Conservation (phyloP, 2,888 invertebrate genomes). For the Sclerodermus sp. region DNA sequence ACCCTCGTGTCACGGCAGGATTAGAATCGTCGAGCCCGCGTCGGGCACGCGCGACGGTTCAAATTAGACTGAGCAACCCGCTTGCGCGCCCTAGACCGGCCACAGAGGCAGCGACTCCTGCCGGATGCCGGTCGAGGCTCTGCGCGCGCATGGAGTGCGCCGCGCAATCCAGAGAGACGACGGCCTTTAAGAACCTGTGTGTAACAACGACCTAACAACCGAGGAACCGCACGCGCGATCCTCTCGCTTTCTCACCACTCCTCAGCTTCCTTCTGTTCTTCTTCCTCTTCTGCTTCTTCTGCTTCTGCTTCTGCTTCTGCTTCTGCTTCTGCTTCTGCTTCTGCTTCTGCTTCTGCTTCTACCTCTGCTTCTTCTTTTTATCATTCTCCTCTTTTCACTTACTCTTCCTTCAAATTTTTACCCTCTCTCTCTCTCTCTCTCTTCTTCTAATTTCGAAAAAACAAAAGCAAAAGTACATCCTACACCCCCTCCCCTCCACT, state of each 20-base stretch:
- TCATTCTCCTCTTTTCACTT: constrained; percentile 6
- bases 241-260: constrained; percentile 10
- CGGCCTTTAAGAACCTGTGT: constrained; percentile 40
- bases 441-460: too few relatives aligned
- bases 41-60: constrained; percentile 58
- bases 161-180: constrained; percentile 18
- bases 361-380: constrained; percentile 5
- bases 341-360: constrained; percentile 6
- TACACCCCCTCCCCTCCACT: too few relatives aligned
- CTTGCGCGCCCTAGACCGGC: constrained; percentile 54
- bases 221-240: constrained; percentile 37
- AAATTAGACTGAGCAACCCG: constrained; percentile 58
- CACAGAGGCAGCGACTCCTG: constrained; percentile 54
- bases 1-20: constrained; percentile 37
- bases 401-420: constrained; percentile 2
- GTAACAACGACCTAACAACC: constrained; percentile 42
- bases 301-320: constrained; percentile 2
- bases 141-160: constrained; percentile 46
- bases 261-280: neutral
- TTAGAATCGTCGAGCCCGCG: constrained; percentile 41
- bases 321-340: constrained; percentile 3
- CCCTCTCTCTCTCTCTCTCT: constrained; percentile 6
- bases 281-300: constrained; percentile 6
- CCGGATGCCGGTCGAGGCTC: constrained; percentile 54
- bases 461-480: too few relatives aligned